Percentiles rank a stretch among this genome's conserved stretches.
Conservation (phyloP, 2,113 vertebrate species). For the Chitala chitala region DNA sequence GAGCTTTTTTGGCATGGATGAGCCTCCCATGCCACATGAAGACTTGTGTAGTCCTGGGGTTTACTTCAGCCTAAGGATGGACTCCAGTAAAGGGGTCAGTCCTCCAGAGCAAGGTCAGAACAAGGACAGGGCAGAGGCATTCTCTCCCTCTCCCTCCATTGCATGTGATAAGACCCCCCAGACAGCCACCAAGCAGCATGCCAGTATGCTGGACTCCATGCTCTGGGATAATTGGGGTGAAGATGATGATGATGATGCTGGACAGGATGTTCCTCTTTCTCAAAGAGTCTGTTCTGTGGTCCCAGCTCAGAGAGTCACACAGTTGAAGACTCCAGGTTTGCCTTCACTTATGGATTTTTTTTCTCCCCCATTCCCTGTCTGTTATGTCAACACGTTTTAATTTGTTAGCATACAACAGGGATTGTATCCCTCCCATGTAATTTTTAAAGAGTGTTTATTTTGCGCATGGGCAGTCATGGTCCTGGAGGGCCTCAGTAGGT, state of each 20-base stretch:
- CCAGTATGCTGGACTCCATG: constrained; percentile 63
- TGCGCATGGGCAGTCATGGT: too few species aligned
- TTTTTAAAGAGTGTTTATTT: neutral
- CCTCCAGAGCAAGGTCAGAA: constrained; percentile 9
- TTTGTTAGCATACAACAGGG: too few species aligned
- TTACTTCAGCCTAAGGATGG: constrained; percentile 56
- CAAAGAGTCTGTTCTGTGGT: constrained; percentile 47
- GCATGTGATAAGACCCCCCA: neutral
- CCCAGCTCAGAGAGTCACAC: constrained; percentile 11
- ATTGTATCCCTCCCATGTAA: neutral
- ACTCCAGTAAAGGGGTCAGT: constrained; percentile 43
- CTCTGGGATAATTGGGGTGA: constrained; percentile 68
- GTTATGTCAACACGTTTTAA: too few species aligned
- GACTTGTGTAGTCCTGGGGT: constrained; percentile 62
- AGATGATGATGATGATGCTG: constrained; percentile 49
- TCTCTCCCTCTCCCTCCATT: neutral
- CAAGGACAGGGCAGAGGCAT: neutral
- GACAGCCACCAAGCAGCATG: constrained; percentile 30
- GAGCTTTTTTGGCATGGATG: constrained; percentile 52
- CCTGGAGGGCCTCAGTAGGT: too few species aligned
- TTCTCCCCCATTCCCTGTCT: too few species aligned
- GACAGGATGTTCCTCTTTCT: constrained; percentile 51
- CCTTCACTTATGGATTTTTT: neutral
- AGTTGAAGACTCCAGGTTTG: constrained; percentile 69
- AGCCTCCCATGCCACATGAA: constrained; percentile 57